phyloP scores from a whole-genome alignment of 1,140 invertebrate species.

The Aphis gossypii region DNA sequence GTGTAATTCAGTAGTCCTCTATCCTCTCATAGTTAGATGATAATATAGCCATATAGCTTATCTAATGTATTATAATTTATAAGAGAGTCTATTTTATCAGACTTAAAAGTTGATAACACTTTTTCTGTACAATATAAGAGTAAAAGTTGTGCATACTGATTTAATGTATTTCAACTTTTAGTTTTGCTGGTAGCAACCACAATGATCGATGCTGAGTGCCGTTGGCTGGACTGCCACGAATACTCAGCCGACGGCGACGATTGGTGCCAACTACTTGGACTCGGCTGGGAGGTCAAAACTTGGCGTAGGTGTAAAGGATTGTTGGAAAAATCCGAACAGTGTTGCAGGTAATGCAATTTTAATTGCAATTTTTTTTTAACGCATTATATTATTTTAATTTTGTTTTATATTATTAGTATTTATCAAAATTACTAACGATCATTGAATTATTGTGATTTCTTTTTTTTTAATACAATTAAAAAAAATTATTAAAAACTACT shows the following conservation, averaged over 20 bases:
- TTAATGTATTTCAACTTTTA: neutral
- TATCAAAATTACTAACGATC: neutral
- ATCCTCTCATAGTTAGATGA: too few relatives aligned
- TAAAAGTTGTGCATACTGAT: too few relatives aligned
- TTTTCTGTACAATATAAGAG: neutral
- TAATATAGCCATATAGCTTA: too few relatives aligned
- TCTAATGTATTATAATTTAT: too few relatives aligned
- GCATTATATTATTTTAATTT: neutral
- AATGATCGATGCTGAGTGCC: neutral
- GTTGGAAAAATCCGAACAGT: constrained; percentile 20
- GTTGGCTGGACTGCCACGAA: constrained; percentile 20
- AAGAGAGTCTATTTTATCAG: too few relatives aligned
- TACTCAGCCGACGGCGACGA: neutral
- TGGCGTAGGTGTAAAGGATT: constrained; percentile 38
- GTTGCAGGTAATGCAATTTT: neutral
- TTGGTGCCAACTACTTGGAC: constrained; percentile 41
- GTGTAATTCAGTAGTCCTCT: too few relatives aligned
- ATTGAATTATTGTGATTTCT: neutral
- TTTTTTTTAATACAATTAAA: neutral
- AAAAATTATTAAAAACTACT: too few relatives aligned
- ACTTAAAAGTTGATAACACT: neutral
- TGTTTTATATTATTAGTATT: neutral
- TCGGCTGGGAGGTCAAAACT: neutral
- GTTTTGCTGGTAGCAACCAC: neutral
- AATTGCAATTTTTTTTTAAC: neutral